Base-by-base conservation (phyloP, 1,140 invertebrate species). In the Pogonomyrmex californicus region DNA sequence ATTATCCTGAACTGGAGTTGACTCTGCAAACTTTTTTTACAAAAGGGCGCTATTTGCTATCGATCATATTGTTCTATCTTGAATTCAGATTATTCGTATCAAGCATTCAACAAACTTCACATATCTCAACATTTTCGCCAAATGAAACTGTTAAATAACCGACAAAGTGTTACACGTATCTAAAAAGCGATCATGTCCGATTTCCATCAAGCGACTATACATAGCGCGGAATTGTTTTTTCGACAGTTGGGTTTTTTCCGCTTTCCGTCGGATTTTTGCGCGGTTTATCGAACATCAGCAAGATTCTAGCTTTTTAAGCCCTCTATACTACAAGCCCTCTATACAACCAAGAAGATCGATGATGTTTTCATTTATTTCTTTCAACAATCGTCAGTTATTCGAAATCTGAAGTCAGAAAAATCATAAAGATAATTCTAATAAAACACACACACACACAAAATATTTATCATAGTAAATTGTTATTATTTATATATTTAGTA, bases 271-370 rank as follows among this genome's bases (percentile, higher is more conserved):
- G 9, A 70, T 44, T 82, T 82, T 82, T 71, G 51, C 30, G 14
- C 14, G 38, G 14, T 82, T 71, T 71, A 82, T 82, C 65, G 38
- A 68, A 54, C 77, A 36, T 68, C 65, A 81, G 47, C 36, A 10
- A 41, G 36, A 44, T 81, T 51, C 44, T 62, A 44, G 5, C 38
- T 71, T 58, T 71, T 58, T 58, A 71, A 82, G 5, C 17, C 14
- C 23, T 44, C n/a, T 7, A 0, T 65, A 49, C 65, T n/a, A n/a
- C n/a, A 71, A 82, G 5, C 17, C 14, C 23, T 44, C n/a, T 7
- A 0, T 65, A 49, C 65, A 41, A 12, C 4, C 17, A 14, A 66
- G n/a, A 70, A 79, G 33, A 66, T 79, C 33, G n/a, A 70, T 54
- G 63, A 68, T 81, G 30, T 41, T 70, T 81, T 56, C 7, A 10